A percentile compares a stretch with the other conserved stretches of the same genome.
Evolutionary conservation across 2,797 vertebrate species (phyloP).

Genomic region (Acomys russatus): DNA sequence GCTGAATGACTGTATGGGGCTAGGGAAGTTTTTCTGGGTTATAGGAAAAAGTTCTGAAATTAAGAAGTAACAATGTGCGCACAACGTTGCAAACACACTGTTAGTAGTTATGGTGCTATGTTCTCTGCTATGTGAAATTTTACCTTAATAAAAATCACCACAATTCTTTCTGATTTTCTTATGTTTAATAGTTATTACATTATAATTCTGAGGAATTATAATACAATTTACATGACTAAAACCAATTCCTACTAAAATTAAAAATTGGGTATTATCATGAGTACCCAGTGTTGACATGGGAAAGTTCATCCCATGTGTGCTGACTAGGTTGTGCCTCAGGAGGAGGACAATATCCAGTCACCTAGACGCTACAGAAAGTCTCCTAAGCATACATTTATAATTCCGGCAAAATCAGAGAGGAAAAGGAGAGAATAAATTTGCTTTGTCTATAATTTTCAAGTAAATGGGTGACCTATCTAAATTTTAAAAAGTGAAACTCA

Average conservation of each 20-base stretch:
- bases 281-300: not conserved
- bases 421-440: constrained; percentile 51
- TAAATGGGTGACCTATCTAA: not conserved
- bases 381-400: constrained; percentile 46
- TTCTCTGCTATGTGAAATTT: constrained; percentile 58
- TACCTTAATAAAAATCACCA: constrained; percentile 21
- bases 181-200: not conserved
- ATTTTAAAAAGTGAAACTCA: constrained; percentile 36
- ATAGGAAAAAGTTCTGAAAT: not conserved
- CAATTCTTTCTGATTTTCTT: constrained; percentile 30
- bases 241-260: constrained; percentile 46
- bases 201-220: constrained; percentile 23
- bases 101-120: not conserved
- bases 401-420: constrained; percentile 40
- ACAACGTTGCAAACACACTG: not conserved
- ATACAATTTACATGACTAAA: constrained; percentile 31
- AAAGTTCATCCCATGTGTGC: not conserved
- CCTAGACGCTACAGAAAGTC: constrained; percentile 20
- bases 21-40: not conserved
- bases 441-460: constrained; percentile 51
- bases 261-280: constrained; percentile 2
- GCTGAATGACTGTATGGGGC: not conserved
- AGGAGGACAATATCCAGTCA: constrained; percentile 38
- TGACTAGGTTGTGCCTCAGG: constrained; percentile 9
- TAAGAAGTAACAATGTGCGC: not conserved